phyloP scores from a whole-genome alignment of 2,888 invertebrate genomes.

The Eupithecia subumbrata region DNA sequence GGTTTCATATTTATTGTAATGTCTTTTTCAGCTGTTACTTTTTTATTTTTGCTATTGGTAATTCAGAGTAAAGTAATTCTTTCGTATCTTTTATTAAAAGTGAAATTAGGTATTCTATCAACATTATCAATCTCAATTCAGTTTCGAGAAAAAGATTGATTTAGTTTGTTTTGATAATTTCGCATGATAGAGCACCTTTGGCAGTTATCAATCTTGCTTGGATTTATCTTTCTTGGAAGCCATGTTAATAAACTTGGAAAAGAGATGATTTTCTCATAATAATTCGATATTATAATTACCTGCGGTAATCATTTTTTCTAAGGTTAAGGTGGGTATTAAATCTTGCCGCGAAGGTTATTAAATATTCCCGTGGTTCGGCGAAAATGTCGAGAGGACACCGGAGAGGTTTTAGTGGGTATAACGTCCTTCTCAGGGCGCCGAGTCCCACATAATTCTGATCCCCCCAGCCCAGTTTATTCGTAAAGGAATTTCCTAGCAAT shows the following conservation, averaged over 20 bases:
- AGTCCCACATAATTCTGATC: too few relatives aligned
- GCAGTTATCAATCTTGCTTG: not conserved
- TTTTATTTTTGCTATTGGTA: not conserved
- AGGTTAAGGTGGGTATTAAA: not conserved
- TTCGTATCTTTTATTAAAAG: not conserved
- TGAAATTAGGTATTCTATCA: not conserved
- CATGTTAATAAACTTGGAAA: not conserved
- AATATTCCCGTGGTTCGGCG: too few relatives aligned
- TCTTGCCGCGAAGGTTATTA: too few relatives aligned
- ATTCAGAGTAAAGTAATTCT: not conserved
- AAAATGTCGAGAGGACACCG: too few relatives aligned
- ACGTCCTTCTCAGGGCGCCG: too few relatives aligned
- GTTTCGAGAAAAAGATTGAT: conserved; percentile 3
- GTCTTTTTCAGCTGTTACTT: not conserved
- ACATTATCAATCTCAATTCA: conserved; percentile 1
- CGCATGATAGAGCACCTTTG: not conserved
- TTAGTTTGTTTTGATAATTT: not conserved
- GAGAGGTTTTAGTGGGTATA: too few relatives aligned
- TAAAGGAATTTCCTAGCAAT: too few relatives aligned
- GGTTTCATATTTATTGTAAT: not conserved
- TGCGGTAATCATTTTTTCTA: too few relatives aligned
- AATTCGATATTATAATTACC: not conserved
- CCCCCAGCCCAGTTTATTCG: too few relatives aligned
- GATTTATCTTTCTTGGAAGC: not conserved
- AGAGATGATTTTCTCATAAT: not conserved